A percentile compares a stretch with the other conserved stretches of the same genome.
phyloP scores from a whole-genome alignment of 2,113 vertebrate genomes.

The Noturus placidus region DNA sequence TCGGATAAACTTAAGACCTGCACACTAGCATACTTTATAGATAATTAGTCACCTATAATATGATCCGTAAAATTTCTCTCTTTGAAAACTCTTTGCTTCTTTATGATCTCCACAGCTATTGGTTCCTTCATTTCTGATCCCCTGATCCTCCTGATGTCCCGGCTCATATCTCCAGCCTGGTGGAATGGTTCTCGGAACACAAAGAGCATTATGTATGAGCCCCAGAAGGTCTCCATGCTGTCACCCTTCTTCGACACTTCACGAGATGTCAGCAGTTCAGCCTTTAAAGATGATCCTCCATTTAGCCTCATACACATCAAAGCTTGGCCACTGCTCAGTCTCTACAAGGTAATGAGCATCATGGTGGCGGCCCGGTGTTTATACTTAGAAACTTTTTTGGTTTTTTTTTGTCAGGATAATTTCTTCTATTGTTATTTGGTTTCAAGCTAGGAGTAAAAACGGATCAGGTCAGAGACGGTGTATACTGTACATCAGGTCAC shows the following conservation, averaged over 20 bases:
- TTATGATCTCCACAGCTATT: neutral
- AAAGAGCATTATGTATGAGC: slow-evolving; percentile 82
- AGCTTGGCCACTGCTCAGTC: slow-evolving; percentile 58
- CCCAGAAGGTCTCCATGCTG: slow-evolving; percentile 75
- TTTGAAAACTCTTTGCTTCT: neutral
- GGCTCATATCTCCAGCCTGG: slow-evolving; percentile 61
- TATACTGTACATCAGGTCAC: neutral
- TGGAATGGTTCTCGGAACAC: slow-evolving; percentile 67
- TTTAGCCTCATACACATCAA: slow-evolving; percentile 52
- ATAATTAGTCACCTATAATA: neutral
- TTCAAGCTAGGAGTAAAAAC: neutral
- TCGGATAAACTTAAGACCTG: neutral
- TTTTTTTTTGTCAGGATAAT: neutral
- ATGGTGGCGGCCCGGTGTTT: neutral
- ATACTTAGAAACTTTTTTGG: too few species aligned
- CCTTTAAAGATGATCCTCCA: slow-evolving; percentile 58
- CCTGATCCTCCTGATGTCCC: slow-evolving; percentile 46
- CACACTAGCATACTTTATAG: neutral
- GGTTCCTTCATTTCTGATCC: neutral
- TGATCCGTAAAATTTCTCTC: neutral
- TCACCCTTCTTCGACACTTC: slow-evolving; percentile 56
- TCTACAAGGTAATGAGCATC: slow-evolving; percentile 58
- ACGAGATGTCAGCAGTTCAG: slow-evolving; percentile 58
- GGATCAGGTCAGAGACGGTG: neutral
- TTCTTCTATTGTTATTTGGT: neutral